phyloP scores from a whole-genome alignment of 2,888 invertebrate species.

The Ophonus ardosiacus region DNA sequence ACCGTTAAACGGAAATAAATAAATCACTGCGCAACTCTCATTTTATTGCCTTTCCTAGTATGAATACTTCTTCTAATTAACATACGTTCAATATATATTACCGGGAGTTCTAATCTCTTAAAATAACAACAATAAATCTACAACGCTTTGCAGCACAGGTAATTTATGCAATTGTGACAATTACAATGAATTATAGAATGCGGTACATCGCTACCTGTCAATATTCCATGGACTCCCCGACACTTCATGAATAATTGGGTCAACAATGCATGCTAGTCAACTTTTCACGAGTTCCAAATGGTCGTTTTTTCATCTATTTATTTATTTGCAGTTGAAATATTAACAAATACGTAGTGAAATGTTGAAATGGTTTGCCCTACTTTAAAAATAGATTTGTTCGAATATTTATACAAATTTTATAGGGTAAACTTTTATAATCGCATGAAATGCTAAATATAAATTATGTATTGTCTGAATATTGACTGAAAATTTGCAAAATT shows the following conservation, averaged over 20 bases:
- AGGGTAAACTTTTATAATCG: neutral
- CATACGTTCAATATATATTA: conserved; percentile 2
- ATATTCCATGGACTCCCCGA: conserved; percentile 1
- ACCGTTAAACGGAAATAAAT: conserved; percentile 38
- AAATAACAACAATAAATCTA: conserved; percentile 39
- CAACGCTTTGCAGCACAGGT: neutral
- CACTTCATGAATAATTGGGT: conserved; percentile 39
- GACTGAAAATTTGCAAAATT: no score
- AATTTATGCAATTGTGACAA: conserved; percentile 17
- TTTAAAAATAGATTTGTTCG: neutral
- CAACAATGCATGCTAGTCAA: neutral
- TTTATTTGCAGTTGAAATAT: neutral
- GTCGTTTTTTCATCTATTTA: neutral
- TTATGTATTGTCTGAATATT: neutral
- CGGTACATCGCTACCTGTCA: conserved; percentile 21
- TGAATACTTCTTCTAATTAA: neutral
- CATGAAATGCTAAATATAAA: neutral
- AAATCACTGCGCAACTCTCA: neutral
- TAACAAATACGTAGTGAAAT: neutral
- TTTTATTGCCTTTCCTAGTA: conserved; percentile 36
- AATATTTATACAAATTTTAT: neutral
- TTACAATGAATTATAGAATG: conserved; percentile 37
- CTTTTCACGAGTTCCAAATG: neutral
- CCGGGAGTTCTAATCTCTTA: conserved; percentile 8
- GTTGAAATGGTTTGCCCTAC: neutral